Conservation (phyloP, 2,888 invertebrate species). For the Scaptomyza parva region DNA sequence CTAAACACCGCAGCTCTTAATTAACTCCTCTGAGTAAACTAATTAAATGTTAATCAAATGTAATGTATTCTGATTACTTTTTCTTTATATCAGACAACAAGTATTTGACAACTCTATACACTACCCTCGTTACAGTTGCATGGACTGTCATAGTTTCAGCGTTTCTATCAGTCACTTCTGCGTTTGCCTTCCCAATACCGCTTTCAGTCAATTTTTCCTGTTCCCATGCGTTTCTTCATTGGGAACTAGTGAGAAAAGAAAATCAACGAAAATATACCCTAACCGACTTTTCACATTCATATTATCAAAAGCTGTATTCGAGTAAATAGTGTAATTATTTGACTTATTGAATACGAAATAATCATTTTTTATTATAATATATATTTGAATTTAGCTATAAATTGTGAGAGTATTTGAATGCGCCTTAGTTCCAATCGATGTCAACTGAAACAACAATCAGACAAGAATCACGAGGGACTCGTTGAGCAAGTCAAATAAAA, state of each 20-base stretch:
- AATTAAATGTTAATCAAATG: not conserved
- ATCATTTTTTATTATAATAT: not conserved
- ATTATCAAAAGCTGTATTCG: too few relatives aligned
- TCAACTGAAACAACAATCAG: conserved; percentile 49
- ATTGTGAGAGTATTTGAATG: conserved; percentile 22
- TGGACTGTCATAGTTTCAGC: conserved; percentile 66
- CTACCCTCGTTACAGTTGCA: conserved; percentile 29
- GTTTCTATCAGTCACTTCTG: conserved; percentile 67
- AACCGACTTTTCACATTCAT: not conserved
- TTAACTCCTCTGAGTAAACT: not conserved
- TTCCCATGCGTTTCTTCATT: conserved; percentile 12
- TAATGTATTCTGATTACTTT: not conserved
- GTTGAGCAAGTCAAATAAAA: conserved; percentile 28
- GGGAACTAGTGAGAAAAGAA: conserved; percentile 7
- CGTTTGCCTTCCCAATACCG: conserved; percentile 43
- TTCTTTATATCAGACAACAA: not conserved
- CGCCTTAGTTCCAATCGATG: conserved; percentile 43
- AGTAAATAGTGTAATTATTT: too few relatives aligned
- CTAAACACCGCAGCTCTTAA: not conserved
- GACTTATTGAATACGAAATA: too few relatives aligned
- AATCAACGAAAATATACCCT: conserved; percentile 3
- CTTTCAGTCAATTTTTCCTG: conserved; percentile 27
- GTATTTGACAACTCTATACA: conserved; percentile 4
- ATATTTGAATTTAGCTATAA: too few relatives aligned
- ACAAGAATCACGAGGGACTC: conserved; percentile 54